A percentile compares a stretch with the other conserved stretches of the same genome.
phyloP scores from a whole-genome alignment of 2,797 vertebrate species.

The Astyanax mexicanus region DNA sequence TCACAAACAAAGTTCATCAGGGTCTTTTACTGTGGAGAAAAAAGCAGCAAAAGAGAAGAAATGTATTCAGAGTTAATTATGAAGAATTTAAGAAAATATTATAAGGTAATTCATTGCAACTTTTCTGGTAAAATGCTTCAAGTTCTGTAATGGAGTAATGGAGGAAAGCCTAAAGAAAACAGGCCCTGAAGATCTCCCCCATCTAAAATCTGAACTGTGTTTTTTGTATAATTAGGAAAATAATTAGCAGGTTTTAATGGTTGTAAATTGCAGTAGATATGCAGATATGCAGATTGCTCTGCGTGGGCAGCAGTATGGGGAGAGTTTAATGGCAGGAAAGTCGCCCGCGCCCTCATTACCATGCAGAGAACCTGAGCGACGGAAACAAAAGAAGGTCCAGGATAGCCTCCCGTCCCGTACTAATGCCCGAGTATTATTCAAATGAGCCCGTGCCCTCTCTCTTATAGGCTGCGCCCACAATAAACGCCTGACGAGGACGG shows the following conservation, averaged over 20 bases:
- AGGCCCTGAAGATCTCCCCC: background rate
- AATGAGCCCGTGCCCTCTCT: slow-evolving; percentile 36
- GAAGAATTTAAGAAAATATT: no score
- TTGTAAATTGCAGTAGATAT: background rate
- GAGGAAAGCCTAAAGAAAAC: slow-evolving; percentile 5
- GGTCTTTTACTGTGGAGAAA: no score
- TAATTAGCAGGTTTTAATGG: background rate
- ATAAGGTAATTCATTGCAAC: no score
- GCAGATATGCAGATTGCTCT: slow-evolving; percentile 2
- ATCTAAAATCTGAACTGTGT: slow-evolving; percentile 8
- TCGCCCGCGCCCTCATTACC: slow-evolving; percentile 16
- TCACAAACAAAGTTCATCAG: no score
- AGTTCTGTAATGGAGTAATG: slow-evolving; percentile 4
- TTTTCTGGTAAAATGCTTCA: slow-evolving; percentile 12
- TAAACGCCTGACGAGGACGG: slow-evolving; percentile 34
- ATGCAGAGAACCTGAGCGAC: slow-evolving; percentile 18
- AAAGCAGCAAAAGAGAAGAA: no score
- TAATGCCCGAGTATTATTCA: slow-evolving; percentile 31
- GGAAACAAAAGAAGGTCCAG: slow-evolving; percentile 23
- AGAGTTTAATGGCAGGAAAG: slow-evolving; percentile 35
- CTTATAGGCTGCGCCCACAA: slow-evolving; percentile 29
- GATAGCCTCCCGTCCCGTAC: slow-evolving; percentile 13
- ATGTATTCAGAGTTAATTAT: no score
- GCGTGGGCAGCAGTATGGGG: background rate
- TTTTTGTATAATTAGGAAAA: slow-evolving; percentile 24